Base-by-base conservation (phyloP, 2,888 invertebrate genomes). In the Amphimallon solstitiale region DNA sequence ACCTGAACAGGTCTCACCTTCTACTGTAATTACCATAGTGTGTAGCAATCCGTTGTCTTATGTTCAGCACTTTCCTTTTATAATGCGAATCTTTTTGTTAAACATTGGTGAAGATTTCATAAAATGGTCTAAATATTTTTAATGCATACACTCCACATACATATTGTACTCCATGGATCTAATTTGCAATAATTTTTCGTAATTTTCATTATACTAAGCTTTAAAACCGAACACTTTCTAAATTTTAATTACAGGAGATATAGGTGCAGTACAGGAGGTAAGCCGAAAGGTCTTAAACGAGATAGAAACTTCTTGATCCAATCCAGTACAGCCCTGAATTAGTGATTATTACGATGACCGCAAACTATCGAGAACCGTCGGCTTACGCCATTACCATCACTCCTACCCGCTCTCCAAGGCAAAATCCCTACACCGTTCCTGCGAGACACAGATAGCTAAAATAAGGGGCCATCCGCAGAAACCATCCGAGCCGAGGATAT, bases 401-500 rank as follows among this genome's bases (percentile, higher is more conserved):
- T 72, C 71, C 68, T 65, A 67, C 68, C 68, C 68, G 70, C 67
- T 72, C 70, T 43, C 29, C 56, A 17, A 43, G 63, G 67, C 64
- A 76, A 79, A 79, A 80, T 79, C 79, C 80, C 74, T 72, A 72
- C 72, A n/a, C n/a, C n/a, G 74, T 75, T 78, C 71, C 80, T 80
- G 80, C 76, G 74, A 77, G 77, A 77, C 77, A 78, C 77, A 78
- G 79, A 79, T 79, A 80, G 79, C 79, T 78, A 78, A 78, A 79
- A 74, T 72, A 72, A 69, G 71, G 43, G 51, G 17, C 65, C 69
- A 70, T 59, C 56, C 23, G 34, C 51, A 51, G 17, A 15, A 35
- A 34, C 23, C 48, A 38, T 14, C 21, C 19, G 38, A 15, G 38
- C 43, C 43, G 56, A 19, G 19, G 17, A 45, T 45, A 43, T 17